A percentile compares a stretch with the other conserved stretches of the same genome.
Conservation (phyloP, 2,113 vertebrate species). For the Burhinus bistriatus region DNA sequence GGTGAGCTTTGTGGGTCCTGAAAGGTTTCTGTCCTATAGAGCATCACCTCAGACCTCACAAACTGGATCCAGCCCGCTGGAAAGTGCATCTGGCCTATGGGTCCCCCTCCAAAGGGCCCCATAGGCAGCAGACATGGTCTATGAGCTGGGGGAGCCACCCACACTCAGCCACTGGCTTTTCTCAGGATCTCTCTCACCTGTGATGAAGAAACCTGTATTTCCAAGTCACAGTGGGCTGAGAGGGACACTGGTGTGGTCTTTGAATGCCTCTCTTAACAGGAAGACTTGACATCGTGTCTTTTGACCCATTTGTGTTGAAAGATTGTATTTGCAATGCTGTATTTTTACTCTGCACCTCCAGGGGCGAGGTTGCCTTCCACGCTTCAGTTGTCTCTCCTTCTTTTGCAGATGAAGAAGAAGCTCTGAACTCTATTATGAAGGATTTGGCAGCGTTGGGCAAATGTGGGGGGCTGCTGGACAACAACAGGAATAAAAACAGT, state of each 20-base stretch:
- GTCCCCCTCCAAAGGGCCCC: neutral
- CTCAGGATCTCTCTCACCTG: neutral
- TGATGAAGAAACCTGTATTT: neutral
- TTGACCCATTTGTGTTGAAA: neutral
- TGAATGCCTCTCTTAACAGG: neutral
- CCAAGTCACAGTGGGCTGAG: neutral
- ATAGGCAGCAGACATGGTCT: neutral
- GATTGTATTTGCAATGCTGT: neutral
- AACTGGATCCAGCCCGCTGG: neutral
- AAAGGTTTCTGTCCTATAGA: neutral
- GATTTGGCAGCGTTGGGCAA: conserved; percentile 87
- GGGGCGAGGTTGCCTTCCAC: neutral
- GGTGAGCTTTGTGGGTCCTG: neutral
- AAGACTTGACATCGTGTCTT: neutral
- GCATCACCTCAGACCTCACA: neutral
- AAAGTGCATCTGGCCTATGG: neutral
- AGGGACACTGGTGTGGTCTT: neutral
- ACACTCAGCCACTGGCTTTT: neutral
- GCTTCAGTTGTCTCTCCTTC: neutral
- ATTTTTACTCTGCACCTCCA: rapidly evolving
- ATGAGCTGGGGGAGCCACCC: neutral
- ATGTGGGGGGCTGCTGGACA: conserved; percentile 80
- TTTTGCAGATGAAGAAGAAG: conserved; percentile 85
- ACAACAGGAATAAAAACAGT: conserved; percentile 82
- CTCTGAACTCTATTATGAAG: conserved; percentile 92